phyloP scores from a whole-genome alignment of 2,888 invertebrate species.

The Laothoe populi region DNA sequence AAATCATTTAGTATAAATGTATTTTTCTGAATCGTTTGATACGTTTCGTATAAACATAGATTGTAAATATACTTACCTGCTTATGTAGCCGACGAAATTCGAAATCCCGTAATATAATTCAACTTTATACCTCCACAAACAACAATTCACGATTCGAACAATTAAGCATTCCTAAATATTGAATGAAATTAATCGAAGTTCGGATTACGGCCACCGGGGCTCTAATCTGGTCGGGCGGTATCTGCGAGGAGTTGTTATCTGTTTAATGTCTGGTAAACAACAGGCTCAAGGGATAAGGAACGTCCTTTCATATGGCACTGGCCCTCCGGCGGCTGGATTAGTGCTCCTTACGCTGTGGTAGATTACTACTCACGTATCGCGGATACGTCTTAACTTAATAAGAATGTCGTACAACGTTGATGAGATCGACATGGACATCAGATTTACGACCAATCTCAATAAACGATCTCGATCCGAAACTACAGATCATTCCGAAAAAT shows the following conservation, averaged over 20 bases:
- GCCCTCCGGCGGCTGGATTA: conserved; percentile 81
- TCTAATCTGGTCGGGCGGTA: conserved; percentile 81
- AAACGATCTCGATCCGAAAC: too few species aligned
- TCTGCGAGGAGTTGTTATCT: conserved; percentile 85
- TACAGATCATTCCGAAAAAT: too few species aligned
- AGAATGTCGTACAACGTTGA: not conserved
- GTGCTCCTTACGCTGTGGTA: conserved; percentile 64
- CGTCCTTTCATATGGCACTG: conserved; percentile 79
- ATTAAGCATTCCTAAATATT: conserved; percentile 77
- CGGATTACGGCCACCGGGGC: conserved; percentile 79
- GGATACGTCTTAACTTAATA: conserved; percentile 33
- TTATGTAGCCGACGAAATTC: not conserved
- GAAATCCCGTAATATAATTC: not conserved
- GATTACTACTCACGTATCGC: conserved; percentile 71
- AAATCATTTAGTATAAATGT: too few species aligned
- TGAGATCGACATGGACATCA: not conserved
- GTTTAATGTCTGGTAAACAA: conserved; percentile 86
- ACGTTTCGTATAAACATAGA: not conserved
- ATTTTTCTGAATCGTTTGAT: too few species aligned
- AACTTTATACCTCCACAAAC: conserved; percentile 45
- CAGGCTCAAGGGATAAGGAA: conserved; percentile 84
- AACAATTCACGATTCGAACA: conserved; percentile 61
- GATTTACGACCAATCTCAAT: too few species aligned
- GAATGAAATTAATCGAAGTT: conserved; percentile 84
- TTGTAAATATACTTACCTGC: not conserved